Conservation (phyloP, 1,140 invertebrate species). For the Drosophila jambulina region DNA sequence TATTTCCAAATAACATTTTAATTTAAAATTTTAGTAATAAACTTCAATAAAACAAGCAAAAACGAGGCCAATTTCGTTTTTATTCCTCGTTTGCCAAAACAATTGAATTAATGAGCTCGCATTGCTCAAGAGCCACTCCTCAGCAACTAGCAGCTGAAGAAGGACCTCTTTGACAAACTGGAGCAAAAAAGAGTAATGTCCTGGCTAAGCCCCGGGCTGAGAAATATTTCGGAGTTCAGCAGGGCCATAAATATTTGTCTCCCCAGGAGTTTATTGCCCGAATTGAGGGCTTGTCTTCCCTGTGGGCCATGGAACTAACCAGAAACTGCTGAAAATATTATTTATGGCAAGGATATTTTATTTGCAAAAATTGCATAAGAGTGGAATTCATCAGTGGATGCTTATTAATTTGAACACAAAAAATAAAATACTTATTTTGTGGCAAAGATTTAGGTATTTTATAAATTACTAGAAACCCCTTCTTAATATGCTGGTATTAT, state of each 20-base stretch:
- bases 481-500: neutral
- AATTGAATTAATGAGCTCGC: constrained; percentile 33
- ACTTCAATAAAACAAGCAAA: constrained; percentile 61
- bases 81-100: constrained; percentile 8
- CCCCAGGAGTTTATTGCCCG: constrained; percentile 25
- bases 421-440: neutral
- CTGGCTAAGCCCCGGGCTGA: constrained; percentile 36
- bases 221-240: constrained; percentile 59
- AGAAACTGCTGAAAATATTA: neutral
- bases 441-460: neutral
- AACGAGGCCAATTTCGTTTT: constrained; percentile 30
- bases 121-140: constrained; percentile 44
- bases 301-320: neutral
- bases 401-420: neutral
- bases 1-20: constrained; percentile 62
- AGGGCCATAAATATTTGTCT: constrained; percentile 59
- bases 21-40: constrained; percentile 68
- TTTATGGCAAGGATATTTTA: constrained; percentile 11
- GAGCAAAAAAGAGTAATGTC: constrained; percentile 54
- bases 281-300: constrained; percentile 15
- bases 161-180: constrained; percentile 36
- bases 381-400: neutral
- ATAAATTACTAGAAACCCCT: neutral
- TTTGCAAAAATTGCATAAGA: neutral
- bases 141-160: constrained; percentile 6